phyloP scores from a whole-genome alignment of 2,888 invertebrate species.

The Pterostichus niger region DNA sequence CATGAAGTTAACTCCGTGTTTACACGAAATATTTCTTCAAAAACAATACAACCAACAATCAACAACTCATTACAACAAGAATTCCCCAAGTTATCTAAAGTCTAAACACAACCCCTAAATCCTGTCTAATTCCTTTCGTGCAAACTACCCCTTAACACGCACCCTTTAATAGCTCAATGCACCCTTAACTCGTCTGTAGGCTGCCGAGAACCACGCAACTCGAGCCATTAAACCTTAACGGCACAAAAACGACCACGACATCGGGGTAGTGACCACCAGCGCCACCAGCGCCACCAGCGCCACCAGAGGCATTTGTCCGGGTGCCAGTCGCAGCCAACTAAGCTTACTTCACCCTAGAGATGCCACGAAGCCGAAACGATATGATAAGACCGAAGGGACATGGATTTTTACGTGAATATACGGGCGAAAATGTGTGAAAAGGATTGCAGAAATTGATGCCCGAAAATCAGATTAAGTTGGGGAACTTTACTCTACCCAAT shows the following conservation, averaged over 20 bases:
- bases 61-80: slow-evolving; percentile 13
- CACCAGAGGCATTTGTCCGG: neutral
- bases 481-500: too few relatives aligned
- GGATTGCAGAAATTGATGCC: neutral
- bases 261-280: neutral
- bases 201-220: neutral
- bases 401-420: slow-evolving; percentile 10
- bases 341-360: neutral
- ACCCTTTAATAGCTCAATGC: slow-evolving; percentile 12
- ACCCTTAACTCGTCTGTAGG: neutral
- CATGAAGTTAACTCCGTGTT: neutral
- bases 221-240: slow-evolving; percentile 6
- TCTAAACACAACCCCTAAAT: slow-evolving; percentile 4
- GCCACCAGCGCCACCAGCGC: neutral
- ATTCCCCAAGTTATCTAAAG: neutral
- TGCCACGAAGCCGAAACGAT: slow-evolving; percentile 3
- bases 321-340: slow-evolving; percentile 7
- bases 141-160: neutral
- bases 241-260: slow-evolving; percentile 1
- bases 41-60: neutral
- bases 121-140: neutral
- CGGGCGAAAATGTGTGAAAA: slow-evolving; percentile 8
- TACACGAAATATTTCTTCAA: neutral
- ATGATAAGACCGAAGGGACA: slow-evolving; percentile 9
- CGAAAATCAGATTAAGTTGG: too few relatives aligned